Evolutionary conservation across 2,888 invertebrate genomes (phyloP), one percentile per base, ranked within the genome.

Genomic region (Melikaiella ostensackeni): DNA sequence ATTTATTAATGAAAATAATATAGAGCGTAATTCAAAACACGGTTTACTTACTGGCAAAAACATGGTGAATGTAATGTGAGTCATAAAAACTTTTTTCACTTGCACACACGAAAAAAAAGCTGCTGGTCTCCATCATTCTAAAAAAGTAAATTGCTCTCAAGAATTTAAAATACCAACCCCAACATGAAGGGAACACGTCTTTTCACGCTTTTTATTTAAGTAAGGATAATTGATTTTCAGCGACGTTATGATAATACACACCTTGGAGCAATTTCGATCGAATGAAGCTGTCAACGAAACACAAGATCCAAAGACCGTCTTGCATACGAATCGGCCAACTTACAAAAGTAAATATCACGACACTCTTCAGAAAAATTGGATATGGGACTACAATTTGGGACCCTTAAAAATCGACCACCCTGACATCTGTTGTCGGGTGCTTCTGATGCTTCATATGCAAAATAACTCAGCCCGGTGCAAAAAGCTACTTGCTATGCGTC

Each of bases 401-500:
- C 74, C 79, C 80, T 83, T 82, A 82, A 83, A 80, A 76, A 75
- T 63, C 55, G 77, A 64, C 83, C 81, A 82, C 81, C 80, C 80
- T 80, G 84, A 81, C 84, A 82, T 81, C 79, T 80, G 82, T 84
- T 83, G 83, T 79, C 82, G 81, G 79, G 50, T 78, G 46, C 75
- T 70, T 80, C 61, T 77, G 73, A 79, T 81, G 78, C 76, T 79
- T 82, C 82, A 84, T 85, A 87, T 87, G 87, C 87, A 87, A 86
- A 87, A 82, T 83, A 80, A 82, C 73, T 55, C 64, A 62, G 79
- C 78, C 50, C 59, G 77, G 75, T 74, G 66, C 75, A 80, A 82
- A 83, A 81, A 83, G 80, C 82, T 79, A 78, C 80, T 83, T 80
- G 83, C 84, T 82, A 82, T 81, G 80, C 81, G 83, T 75, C 78